phyloP scores from a whole-genome alignment of 2,888 invertebrate species.

The Macropis europaea region DNA sequence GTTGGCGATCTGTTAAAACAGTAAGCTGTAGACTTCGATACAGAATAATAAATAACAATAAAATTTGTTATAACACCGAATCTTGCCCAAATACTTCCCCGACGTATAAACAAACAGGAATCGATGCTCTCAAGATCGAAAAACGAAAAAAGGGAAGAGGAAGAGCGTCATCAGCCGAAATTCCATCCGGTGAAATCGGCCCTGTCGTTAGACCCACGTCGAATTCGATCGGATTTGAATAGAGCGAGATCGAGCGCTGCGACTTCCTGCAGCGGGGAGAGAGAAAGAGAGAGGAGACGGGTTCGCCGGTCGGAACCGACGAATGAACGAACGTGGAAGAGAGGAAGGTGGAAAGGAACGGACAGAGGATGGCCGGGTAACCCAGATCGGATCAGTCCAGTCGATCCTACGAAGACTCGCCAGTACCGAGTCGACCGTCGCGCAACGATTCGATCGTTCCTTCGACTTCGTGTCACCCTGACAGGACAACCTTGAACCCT shows the following conservation, averaged over 20 bases:
- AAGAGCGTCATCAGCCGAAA: constrained; percentile 40
- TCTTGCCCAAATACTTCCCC: neutral
- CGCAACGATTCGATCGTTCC: constrained; percentile 54
- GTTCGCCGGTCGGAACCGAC: constrained; percentile 60
- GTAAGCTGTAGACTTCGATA: no score
- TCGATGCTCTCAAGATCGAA: neutral
- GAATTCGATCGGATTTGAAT: constrained; percentile 50
- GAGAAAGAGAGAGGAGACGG: neutral
- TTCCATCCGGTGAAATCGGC: constrained; percentile 50
- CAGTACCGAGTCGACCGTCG: constrained; percentile 77
- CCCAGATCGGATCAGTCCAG: constrained; percentile 78
- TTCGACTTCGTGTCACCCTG: neutral
- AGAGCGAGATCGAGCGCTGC: constrained; percentile 1
- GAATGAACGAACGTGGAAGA: constrained; percentile 64
- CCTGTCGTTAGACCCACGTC: constrained; percentile 15
- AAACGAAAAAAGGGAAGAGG: neutral
- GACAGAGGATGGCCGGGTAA: constrained; percentile 79
- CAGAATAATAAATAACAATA: no score
- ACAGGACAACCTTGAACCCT: neutral
- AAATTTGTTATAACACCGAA: no score
- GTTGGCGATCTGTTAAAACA: no score
- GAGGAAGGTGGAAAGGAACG: constrained; percentile 58
- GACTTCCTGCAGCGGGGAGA: neutral
- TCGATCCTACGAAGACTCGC: constrained; percentile 73
- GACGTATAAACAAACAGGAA: no score